Conservation (phyloP, 2,113 vertebrate genomes). For the Raja brachyura region DNA sequence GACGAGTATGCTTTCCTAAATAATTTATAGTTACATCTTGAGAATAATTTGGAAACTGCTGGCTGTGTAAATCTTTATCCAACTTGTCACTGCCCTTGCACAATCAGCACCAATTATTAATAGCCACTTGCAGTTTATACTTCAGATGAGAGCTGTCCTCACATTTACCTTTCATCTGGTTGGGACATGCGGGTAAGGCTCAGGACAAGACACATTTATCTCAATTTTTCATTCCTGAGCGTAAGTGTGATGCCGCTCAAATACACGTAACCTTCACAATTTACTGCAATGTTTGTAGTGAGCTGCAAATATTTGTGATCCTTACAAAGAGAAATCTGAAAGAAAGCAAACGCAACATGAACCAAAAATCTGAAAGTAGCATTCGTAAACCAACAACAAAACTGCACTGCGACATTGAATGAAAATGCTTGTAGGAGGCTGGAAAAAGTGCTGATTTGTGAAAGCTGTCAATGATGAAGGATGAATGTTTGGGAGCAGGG, state of each 20-base stretch:
- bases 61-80: neutral
- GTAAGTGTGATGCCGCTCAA: neutral
- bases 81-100: neutral
- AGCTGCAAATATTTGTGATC: neutral
- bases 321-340: neutral
- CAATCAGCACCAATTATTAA: neutral
- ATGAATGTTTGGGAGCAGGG: conserved; percentile 49
- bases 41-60: neutral
- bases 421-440: conserved; percentile 45
- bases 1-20: neutral
- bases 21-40: neutral
- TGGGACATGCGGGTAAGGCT: neutral
- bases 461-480: conserved; percentile 56
- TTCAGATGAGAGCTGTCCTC: neutral
- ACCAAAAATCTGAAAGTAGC: neutral
- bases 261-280: neutral
- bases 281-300: neutral
- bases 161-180: neutral
- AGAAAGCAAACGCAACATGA: neutral
- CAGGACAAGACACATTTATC: neutral
- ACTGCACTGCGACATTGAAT: neutral
- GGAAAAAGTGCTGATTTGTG: conserved; percentile 50
- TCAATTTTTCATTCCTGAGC: neutral
- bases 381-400: neutral
- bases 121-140: neutral